Evolutionary conservation across 2,888 invertebrate genomes (phyloP), one percentile per base, ranked within the genome.

Genomic region (Tortrix viridana): DNA sequence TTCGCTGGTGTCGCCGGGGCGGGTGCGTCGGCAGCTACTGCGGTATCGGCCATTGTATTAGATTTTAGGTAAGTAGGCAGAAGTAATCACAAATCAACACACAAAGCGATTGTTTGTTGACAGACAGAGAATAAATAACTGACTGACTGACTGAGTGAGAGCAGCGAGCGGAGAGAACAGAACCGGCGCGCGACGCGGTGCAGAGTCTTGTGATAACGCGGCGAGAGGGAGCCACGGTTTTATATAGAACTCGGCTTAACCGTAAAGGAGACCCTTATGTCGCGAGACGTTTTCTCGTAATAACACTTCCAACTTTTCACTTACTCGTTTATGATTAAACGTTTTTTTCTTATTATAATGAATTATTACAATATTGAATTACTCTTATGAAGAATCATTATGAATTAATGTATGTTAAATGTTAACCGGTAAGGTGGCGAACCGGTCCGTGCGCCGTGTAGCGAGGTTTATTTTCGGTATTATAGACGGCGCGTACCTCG

Each of bases 1-100:
- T 79, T 80, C 47, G 79, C 78, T 19, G 78, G 77, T 2, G 79
- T 77, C 62, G 79, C 74, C 19, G 79, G 79, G 4, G 79, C 79
- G 49, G 80, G 77, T 22, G 59, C 52, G 52, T 52, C 59, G 46
- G 52, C 52, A 18, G 52, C 52, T 22, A 52, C 59, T 52, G 52
- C 59, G 22, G 52, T 52, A 16, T 52, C 52, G 16, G 59, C 59
- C 52, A 60, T 76, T 41, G 19, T 67, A 41, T 14, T 41, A 59
- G 0, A 52, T n/a, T n/a, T n/a, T n/a, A n/a, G n/a, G n/a, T n/a
- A n/a, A n/a, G n/a, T n/a, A n/a, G n/a, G n/a, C n/a, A n/a, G n/a
- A n/a, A n/a, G 58, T 14, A 18, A 23, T 38, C 23, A 48, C 41
- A 44, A 43, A n/a, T n/a, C n/a, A n/a, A n/a, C n/a, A 44, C 41